Evolutionary conservation across 2,888 invertebrate genomes (phyloP).

Genomic region (Melanargia galathea): DNA sequence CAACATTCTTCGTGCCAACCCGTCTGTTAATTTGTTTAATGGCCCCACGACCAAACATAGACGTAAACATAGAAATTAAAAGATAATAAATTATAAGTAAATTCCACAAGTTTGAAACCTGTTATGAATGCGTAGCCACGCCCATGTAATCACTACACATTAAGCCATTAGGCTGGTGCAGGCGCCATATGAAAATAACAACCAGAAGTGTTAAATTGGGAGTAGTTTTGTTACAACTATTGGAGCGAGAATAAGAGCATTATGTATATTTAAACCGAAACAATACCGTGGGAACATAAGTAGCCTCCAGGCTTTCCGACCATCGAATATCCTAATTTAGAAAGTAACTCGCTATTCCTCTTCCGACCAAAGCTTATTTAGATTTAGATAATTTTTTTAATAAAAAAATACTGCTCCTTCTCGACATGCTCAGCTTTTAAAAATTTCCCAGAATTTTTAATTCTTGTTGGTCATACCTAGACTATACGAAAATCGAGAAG

Average conservation of each 20-base stretch:
- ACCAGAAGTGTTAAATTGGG: background rate
- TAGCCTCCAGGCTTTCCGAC: background rate
- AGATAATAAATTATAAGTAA: constrained; percentile 33
- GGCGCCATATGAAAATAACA: constrained; percentile 31
- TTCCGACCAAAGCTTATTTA: no score
- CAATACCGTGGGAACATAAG: no score
- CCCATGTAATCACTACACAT: constrained; percentile 31
- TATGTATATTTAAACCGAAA: no score
- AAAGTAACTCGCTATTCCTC: no score
- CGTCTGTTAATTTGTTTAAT: constrained; percentile 20
- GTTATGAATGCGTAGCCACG: constrained; percentile 30
- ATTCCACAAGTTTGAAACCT: constrained; percentile 32
- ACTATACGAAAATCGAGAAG: no score
- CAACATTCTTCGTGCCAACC: constrained; percentile 17
- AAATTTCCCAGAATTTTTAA: no score
- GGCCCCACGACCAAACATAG: constrained; percentile 19
- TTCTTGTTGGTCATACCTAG: no score
- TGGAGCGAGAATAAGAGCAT: no score
- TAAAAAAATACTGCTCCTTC: no score
- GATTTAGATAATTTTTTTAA: no score
- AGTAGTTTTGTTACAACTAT: background rate
- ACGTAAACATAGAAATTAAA: constrained; percentile 26
- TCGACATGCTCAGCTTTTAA: no score
- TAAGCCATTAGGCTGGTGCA: constrained; percentile 33
- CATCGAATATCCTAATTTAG: no score